Conservation (phyloP, 2,113 vertebrate genomes). For the Takifugu bimaculatus region DNA sequence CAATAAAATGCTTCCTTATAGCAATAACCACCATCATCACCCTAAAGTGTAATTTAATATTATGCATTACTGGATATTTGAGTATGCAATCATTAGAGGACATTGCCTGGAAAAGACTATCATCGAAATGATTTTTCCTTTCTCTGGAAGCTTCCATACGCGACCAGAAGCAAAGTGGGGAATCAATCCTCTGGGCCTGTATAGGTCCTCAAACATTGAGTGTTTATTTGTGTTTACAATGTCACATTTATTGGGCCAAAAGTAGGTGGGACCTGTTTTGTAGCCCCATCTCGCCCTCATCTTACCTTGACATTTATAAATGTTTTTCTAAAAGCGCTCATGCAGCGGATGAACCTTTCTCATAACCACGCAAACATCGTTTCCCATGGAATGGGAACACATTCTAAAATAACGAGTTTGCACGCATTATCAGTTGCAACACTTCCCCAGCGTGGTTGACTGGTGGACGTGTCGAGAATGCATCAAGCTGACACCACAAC, state of each 20-base stretch:
- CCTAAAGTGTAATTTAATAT: slow-evolving; percentile 39
- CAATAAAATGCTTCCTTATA: slow-evolving; percentile 23
- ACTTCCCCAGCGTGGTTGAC: too few relatives aligned
- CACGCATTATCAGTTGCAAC: too few relatives aligned
- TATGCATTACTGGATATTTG: slow-evolving; percentile 50
- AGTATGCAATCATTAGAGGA: slow-evolving; percentile 59
- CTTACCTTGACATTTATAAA: too few relatives aligned
- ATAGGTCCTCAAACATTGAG: background rate
- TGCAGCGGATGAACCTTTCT: too few relatives aligned
- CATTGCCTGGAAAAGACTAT: slow-evolving; percentile 17
- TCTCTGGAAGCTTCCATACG: too few relatives aligned
- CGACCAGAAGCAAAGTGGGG: too few relatives aligned
- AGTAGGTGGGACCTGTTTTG: background rate
- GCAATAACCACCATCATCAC: slow-evolving; percentile 21
- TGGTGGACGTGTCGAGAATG: background rate
- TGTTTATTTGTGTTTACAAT: slow-evolving; percentile 2
- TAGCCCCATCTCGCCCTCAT: too few relatives aligned
- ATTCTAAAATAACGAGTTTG: too few relatives aligned
- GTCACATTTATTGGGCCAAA: slow-evolving; percentile 4
- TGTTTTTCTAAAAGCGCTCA: too few relatives aligned
- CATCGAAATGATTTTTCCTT: background rate
- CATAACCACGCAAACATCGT: too few relatives aligned
- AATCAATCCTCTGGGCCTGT: background rate
- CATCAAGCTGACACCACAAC: background rate
- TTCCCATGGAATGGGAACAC: too few relatives aligned